Evolutionary conservation across 2,888 invertebrate genomes (phyloP), one percentile per base, ranked within the genome.

Genomic region (Polyploca ridens): DNA sequence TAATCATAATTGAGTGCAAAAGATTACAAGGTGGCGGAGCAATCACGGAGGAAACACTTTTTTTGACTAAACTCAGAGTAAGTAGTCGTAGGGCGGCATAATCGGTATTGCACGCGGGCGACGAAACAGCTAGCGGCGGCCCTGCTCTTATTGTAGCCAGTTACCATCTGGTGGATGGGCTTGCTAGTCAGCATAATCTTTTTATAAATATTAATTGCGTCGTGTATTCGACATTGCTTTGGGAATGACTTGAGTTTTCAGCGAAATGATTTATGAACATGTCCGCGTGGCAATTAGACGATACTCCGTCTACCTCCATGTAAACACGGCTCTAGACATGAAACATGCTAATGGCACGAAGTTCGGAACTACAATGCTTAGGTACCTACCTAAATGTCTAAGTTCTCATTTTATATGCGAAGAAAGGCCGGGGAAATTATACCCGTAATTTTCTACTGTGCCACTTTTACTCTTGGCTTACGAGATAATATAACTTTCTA

Each of bases 221-320:
- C 5, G 46, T 7, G 54, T 49, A 2, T 11, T 10, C 41, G n/a
- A 14, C 67, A 70, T 78, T 71, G 75, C 68, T 70, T 49, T 54
- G 68, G 62, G 70, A 71, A 73, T 78, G 74, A 78, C 77, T 77
- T 66, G 75, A 72, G 71, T 70, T 75, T 77, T 72, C 69, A 66
- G 64, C 66, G n/a, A 67, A 62, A 71, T 77, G 74, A 76, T 77
- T 46, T 46, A 46, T 46, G 14, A 46, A n/a, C 7, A n/a, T n/a
- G 0, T 46, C 4, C 7, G 13, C 41, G 11, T 78, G 66, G 75
- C 69, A 78, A 77, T 74, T 78, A 74, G 49, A 5, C 44, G 44
- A 44, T n/a, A 46, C n/a, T 54, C n/a, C 6, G 16, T 5, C 49
- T 41, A 41, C 41, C 41, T 41, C 46, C 5, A 7, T n/a, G 46